A percentile compares a stretch with the other conserved stretches of the same genome.
Conservation (phyloP, 92 coral and sea anemone genomes). For the Porites divaricata region DNA sequence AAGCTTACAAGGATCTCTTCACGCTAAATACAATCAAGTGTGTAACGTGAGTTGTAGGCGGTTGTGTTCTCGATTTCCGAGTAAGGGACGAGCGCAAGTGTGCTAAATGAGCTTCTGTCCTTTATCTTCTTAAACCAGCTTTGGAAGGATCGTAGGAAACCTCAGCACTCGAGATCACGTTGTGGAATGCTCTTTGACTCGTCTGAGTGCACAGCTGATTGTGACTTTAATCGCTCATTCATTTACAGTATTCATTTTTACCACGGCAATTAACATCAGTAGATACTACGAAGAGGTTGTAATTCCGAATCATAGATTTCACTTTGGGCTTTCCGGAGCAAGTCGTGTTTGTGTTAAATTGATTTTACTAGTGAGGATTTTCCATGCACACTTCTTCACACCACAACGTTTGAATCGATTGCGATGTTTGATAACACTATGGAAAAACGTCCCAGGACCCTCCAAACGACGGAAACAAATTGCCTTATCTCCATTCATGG, state of each 20-base stretch:
- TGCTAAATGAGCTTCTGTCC: not conserved
- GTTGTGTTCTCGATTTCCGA: not conserved
- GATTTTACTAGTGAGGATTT: not conserved
- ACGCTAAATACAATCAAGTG: not conserved
- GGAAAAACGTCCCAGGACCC: conserved; percentile 2
- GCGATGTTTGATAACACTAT: not conserved
- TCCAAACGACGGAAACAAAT: too few species aligned
- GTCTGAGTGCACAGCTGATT: not conserved
- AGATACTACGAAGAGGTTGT: not conserved
- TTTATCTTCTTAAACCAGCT: not conserved
- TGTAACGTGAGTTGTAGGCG: not conserved
- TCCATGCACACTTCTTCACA: too few species aligned
- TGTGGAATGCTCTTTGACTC: not conserved
- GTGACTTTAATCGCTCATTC: conserved; percentile 15
- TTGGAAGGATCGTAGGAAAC: not conserved
- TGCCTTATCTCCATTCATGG: too few species aligned
- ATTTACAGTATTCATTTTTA: not conserved
- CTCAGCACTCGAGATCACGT: not conserved
- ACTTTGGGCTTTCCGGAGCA: not conserved
- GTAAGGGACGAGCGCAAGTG: not conserved
- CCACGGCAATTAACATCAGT: not conserved
- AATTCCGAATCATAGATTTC: not conserved
- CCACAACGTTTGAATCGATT: not conserved
- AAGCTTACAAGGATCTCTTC: conserved; percentile 1
- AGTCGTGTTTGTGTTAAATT: not conserved